A percentile compares a stretch with the other conserved stretches of the same genome.
Conservation (phyloP, 2,888 invertebrate genomes). For the Beris chalybata region DNA sequence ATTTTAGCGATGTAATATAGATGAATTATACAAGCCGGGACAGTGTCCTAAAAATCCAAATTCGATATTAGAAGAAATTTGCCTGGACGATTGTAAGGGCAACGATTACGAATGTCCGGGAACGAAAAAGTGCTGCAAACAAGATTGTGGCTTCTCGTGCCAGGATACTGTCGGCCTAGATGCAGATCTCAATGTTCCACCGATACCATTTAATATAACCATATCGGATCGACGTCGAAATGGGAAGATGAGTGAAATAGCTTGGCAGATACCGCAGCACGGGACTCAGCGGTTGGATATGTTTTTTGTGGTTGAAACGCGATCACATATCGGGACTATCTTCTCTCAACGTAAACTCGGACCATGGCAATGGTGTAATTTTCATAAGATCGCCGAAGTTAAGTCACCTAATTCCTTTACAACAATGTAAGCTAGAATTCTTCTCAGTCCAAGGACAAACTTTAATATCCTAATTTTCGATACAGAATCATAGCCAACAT, state of each 20-base stretch:
- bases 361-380: conserved; percentile 61
- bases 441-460: conserved; percentile 36
- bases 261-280: conserved; percentile 36
- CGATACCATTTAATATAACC: conserved; percentile 64
- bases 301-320: conserved; percentile 68
- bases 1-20: conserved; percentile 43
- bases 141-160: conserved; percentile 70
- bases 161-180: conserved; percentile 62
- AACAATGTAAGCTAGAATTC: conserved; percentile 36
- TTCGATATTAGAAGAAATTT: conserved; percentile 44
- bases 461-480: background rate
- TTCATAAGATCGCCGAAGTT: conserved; percentile 50
- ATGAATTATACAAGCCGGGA: conserved; percentile 47
- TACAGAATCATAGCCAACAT: conserved; percentile 51
- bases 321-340: conserved; percentile 69
- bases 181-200: conserved; percentile 62
- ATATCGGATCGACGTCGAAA: conserved; percentile 59
- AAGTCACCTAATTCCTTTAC: conserved; percentile 40
- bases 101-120: conserved; percentile 70
- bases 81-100: conserved; percentile 49
- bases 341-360: conserved; percentile 67
- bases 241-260: conserved; percentile 34
- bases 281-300: conserved; percentile 44
- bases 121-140: conserved; percentile 69
- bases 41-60: conserved; percentile 47